Percentiles rank a stretch among this genome's conserved stretches.
Evolutionary conservation across 2,888 invertebrate species (phyloP).

Genomic region (Thera britannica): DNA sequence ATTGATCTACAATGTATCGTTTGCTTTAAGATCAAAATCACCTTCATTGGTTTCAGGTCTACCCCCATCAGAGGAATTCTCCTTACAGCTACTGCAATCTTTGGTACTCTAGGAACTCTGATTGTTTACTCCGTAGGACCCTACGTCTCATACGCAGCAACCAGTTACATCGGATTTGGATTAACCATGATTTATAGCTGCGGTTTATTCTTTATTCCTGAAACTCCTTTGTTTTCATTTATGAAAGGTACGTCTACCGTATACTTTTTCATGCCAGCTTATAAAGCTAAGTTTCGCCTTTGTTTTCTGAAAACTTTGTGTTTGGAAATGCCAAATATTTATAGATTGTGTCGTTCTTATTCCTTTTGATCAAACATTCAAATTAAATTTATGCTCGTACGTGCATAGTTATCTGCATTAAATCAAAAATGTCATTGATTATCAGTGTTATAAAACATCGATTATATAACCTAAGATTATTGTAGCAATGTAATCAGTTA

Average conservation of each 20-base stretch:
- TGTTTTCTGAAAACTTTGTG: no score
- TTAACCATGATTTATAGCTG: slow-evolving; percentile 41
- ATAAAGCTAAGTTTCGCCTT: no score
- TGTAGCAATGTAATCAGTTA: no score
- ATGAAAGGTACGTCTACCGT: slow-evolving; percentile 48
- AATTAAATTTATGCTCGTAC: no score
- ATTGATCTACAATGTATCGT: no score
- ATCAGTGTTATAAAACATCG: no score
- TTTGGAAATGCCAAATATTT: no score
- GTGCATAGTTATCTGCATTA: no score
- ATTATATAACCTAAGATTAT: no score
- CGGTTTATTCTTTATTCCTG: slow-evolving; percentile 49
- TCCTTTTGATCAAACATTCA: no score
- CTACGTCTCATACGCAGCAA: slow-evolving; percentile 45
- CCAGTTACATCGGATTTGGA: slow-evolving; percentile 46
- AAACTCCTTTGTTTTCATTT: slow-evolving; percentile 56
- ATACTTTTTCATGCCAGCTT: not conserved
- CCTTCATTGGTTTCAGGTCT: slow-evolving; percentile 48
- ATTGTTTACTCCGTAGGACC: slow-evolving; percentile 50
- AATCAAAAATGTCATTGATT: no score
- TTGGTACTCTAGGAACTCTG: slow-evolving; percentile 48
- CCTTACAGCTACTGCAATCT: slow-evolving; percentile 50
- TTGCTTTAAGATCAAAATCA: not conserved
- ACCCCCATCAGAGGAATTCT: slow-evolving; percentile 57
- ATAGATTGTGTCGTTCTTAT: no score